phyloP scores from a whole-genome alignment of 2,113 vertebrate species.

The Dissostichus mawsoni region DNA sequence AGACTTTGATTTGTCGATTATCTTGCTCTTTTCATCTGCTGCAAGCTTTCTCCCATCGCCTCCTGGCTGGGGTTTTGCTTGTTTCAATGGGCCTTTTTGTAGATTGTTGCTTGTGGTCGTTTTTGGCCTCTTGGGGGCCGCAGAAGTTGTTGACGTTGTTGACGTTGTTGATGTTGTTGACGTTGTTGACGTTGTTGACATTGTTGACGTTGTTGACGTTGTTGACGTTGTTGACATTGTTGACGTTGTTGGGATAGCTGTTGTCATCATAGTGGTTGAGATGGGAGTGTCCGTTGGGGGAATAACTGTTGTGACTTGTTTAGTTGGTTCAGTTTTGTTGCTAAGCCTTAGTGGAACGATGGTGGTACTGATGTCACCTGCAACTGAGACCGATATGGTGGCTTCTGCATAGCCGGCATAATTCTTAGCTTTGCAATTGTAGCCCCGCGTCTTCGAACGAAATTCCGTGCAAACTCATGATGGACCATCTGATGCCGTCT shows the following conservation, averaged over 20 bases:
- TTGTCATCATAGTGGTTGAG: conserved; percentile 6
- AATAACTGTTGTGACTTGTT: conserved; percentile 51
- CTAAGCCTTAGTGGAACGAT: conserved; percentile 64
- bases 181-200: no score
- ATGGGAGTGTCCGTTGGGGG: conserved; percentile 5
- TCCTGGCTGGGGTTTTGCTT: conserved; percentile 66
- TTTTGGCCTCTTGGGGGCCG: conserved; percentile 40
- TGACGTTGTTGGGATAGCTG: conserved; percentile 34
- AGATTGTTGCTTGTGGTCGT: conserved; percentile 56
- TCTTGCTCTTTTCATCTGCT: conserved; percentile 76
- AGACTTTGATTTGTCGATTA: conserved; percentile 70
- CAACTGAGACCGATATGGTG: conserved; percentile 88
- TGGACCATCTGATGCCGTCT: conserved; percentile 94
- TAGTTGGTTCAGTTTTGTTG: conserved; percentile 33
- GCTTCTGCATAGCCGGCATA: conserved; percentile 90
- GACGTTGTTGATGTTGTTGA: background rate
- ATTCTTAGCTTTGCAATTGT: conserved; percentile 95
- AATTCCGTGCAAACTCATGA: conserved; percentile 93
- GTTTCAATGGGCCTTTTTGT: conserved; percentile 74
- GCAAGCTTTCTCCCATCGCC: conserved; percentile 74
- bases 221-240: no score
- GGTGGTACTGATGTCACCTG: conserved; percentile 83
- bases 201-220: no score
- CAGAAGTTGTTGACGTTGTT: conserved; percentile 34
- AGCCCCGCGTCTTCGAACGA: conserved; percentile 90